A percentile compares a stretch with the other conserved stretches of the same genome.
phyloP scores from a whole-genome alignment of 2,888 invertebrate species.

The Achlya flavicornis region DNA sequence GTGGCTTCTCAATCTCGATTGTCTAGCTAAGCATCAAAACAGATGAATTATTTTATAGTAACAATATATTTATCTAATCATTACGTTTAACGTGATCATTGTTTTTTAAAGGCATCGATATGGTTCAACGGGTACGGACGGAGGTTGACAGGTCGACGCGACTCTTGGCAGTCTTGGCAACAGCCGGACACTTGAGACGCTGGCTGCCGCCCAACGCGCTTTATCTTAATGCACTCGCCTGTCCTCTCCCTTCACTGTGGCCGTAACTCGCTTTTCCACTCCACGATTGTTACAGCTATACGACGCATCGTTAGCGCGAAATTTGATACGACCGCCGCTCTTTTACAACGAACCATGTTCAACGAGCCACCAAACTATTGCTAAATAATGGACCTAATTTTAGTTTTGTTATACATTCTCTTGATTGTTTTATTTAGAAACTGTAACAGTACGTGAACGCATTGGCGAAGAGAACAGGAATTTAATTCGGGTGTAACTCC shows the following conservation, averaged over 20 bases:
- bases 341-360: slow-evolving; percentile 20
- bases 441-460: slow-evolving; percentile 48
- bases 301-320: slow-evolving; percentile 51
- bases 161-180: slow-evolving; percentile 63
- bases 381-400: slow-evolving; percentile 56
- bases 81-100: not conserved
- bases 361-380: slow-evolving; percentile 32
- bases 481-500: slow-evolving; percentile 76
- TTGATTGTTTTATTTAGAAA: no score
- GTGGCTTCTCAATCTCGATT: not conserved
- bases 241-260: slow-evolving; percentile 64
- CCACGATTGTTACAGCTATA: slow-evolving; percentile 64
- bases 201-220: slow-evolving; percentile 76
- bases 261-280: slow-evolving; percentile 71
- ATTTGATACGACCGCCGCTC: slow-evolving; percentile 48
- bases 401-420: slow-evolving; percentile 49
- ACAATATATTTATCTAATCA: not conserved
- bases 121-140: slow-evolving; percentile 12
- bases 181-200: slow-evolving; percentile 74
- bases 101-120: not conserved
- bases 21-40: not conserved
- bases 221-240: slow-evolving; percentile 78
- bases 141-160: slow-evolving; percentile 30
- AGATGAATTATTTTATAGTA: not conserved
- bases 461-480: slow-evolving; percentile 65